Evolutionary conservation across 2,888 invertebrate genomes (phyloP).

Genomic region (Isoperla grammatica): DNA sequence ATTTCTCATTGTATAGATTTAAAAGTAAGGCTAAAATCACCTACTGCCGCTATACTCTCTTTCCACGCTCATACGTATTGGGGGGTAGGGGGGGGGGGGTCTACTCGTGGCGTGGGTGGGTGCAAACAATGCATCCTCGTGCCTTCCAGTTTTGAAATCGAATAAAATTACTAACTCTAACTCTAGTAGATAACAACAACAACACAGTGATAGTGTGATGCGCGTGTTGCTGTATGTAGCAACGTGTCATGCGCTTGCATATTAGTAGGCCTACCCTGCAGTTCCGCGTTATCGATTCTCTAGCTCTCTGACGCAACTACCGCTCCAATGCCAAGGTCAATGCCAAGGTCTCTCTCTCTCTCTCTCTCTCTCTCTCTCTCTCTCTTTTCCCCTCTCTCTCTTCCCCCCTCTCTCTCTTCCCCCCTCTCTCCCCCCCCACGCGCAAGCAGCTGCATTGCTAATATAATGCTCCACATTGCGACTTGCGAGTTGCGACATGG

Average conservation of each 20-base stretch:
- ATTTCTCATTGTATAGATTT: too few relatives aligned
- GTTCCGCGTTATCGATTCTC: constrained; percentile 20
- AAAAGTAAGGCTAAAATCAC: too few relatives aligned
- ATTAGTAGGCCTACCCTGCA: neutral
- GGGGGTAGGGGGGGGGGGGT: too few relatives aligned
- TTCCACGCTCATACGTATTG: too few relatives aligned
- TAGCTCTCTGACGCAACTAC: constrained; percentile 25
- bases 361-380: neutral
- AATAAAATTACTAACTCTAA: too few relatives aligned
- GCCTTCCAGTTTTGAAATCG: too few relatives aligned
- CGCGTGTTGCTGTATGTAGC: neutral
- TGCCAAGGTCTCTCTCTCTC: constrained; percentile 28
- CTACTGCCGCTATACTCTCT: too few relatives aligned
- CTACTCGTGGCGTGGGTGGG: too few relatives aligned
- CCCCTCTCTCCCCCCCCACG: too few relatives aligned
- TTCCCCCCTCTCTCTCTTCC: constrained; percentile 14
- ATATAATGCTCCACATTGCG: too few relatives aligned
- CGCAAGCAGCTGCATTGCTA: constrained; percentile 33
- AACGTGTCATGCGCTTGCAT: neutral
- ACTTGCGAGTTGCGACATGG: too few relatives aligned
- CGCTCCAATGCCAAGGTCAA: constrained; percentile 28
- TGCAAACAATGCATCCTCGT: too few relatives aligned
- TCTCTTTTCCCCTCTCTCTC: neutral
- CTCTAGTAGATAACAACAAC: neutral
- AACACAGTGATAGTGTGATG: neutral